phyloP scores from a whole-genome alignment of 2,113 vertebrate species.

The Acanthisitta chloris region DNA sequence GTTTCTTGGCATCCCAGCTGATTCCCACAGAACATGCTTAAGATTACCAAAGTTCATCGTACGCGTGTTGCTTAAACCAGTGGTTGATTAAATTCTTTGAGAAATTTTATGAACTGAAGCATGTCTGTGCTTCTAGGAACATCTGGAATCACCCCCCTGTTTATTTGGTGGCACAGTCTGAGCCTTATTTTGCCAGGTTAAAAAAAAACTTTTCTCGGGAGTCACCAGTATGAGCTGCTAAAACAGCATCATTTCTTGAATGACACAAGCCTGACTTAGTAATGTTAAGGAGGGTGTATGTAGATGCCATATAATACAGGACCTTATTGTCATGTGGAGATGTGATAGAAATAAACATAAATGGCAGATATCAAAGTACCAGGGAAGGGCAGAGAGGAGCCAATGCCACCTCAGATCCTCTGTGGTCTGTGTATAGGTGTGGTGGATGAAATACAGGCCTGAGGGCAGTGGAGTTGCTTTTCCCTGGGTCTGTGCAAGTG shows the following conservation, averaged over 20 bases:
- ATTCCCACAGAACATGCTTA: neutral
- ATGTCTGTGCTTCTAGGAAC: neutral
- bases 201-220: neutral
- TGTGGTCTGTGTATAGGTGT: neutral
- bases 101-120: neutral
- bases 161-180: neutral
- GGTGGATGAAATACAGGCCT: neutral
- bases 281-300: neutral
- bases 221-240: neutral
- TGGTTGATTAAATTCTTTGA: neutral
- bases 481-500: neutral
- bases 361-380: neutral
- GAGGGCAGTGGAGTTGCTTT: neutral
- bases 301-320: neutral
- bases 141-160: neutral
- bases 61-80: neutral
- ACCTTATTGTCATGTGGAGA: neutral
- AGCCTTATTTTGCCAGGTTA: neutral
- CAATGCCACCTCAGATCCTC: accelerated
- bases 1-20: neutral
- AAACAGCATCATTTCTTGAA: neutral
- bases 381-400: neutral
- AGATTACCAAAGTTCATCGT: neutral
- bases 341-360: neutral
- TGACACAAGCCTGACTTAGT: neutral